Evolutionary conservation across 1,140 invertebrate species (phyloP), one percentile per base, ranked within the genome.

Genomic region (Chironomus tepperi): DNA sequence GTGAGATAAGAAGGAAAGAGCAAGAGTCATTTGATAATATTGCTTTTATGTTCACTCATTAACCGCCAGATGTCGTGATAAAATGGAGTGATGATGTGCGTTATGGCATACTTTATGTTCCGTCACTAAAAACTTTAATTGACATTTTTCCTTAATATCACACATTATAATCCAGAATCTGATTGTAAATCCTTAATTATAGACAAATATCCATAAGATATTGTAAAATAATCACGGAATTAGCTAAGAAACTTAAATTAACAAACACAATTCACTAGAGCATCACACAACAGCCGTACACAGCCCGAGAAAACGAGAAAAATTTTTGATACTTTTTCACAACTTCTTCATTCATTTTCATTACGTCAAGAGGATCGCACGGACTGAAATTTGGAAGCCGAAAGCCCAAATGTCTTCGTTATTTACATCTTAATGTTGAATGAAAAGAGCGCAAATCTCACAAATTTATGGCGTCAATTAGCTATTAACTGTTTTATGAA

Each of bases 301-400:
- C 12, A 12, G 12, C 47, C 47, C 47, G 47, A 57, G 47, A 57
- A 57, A 57, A 57, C 47, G 47, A 57, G 47, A 57, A 70, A 70
- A 70, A 70, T 70, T 18, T 70, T 70, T 70, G 65, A 70, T 70
- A 70, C 65, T 70, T 70, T 70, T 70, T 70, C 65, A 70, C 18
- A 70, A 70, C 65, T 70, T 70, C 65, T 70, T 70, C 65, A 70
- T 70, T 70, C 65, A 70, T 70, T 70, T 70, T 21, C 65, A 70
- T 16, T 19, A 70, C 19, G 65, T 70, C 65, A 70, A 70, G 65
- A 70, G 16, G 18, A 16, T 9, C 6, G 65, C 9, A 70, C 65
- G 18, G 16, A 70, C 47, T 19, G 65, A 70, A 19, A 21, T 19
- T 70, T 19, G 18, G 18, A 21, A 21, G 8, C 47, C 47, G 47